Base-by-base conservation (phyloP, 2,113 vertebrate species). In the Cyprinus carpio region DNA sequence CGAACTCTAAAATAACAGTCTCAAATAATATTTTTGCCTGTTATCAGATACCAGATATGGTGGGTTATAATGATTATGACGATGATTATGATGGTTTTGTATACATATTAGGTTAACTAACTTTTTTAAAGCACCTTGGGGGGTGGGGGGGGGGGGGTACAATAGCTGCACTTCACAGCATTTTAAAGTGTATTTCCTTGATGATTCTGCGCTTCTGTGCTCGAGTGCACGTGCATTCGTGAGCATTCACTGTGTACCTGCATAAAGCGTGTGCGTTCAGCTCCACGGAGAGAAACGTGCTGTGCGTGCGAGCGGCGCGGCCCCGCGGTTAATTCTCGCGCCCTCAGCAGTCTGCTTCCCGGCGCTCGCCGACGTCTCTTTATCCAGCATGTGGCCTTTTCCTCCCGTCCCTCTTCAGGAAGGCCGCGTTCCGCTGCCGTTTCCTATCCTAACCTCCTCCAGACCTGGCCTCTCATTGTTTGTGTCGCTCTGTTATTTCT, bases 321-420 rank as follows among this genome's bases (percentile, higher is more conserved):
- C 40, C 8, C 40, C 40, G 8, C 40, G 11, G 43, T 46, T 67
- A 75, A 88, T 85, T 84, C 75, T 81, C 88, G 86, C 85, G 29
- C 90, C 91, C 81, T 74, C 90, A 75, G 88, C 87, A 91, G 92
- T 92, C 91, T 93, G 92, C 91, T 40, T 75, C 90, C 90, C 93
- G 91, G 90, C 91, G 90, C 88, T 93, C 90, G 89, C 86, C 88
- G 87, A 87, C 71, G 7, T 10, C 89, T 86, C 90, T 92, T 93
- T 94, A 92, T 94, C 92, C 92, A 90, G 88, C 88, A 86, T 9
- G 83, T 90, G 90, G 91, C 92, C 90, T 92, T 93, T 93, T 27
- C 92, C 92, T 91, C 91, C 88, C 91, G 91, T 69, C 90, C 92
- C 91, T 88, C 88, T 89, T 88, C 93, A 95, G 93, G 92, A 94